Conservation (phyloP, 2,888 invertebrate genomes). For the Ennomos fuscantarius region DNA sequence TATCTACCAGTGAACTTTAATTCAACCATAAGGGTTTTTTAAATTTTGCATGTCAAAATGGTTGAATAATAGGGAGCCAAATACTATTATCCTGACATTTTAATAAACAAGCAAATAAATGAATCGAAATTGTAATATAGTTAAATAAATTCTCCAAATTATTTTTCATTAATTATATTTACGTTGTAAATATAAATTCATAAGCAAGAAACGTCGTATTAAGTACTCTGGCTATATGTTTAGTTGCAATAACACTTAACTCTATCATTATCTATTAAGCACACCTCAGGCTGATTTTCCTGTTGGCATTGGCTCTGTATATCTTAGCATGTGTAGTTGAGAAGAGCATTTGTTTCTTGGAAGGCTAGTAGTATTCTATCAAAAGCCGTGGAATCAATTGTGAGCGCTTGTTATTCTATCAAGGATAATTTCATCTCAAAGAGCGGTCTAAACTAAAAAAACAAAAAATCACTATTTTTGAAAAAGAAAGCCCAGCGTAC, state of each 20-base stretch:
- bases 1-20: too few species aligned
- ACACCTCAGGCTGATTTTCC: slow-evolving; percentile 42
- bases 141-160: too few species aligned
- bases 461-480: too few species aligned
- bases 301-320: slow-evolving; percentile 47
- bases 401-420: slow-evolving; percentile 21
- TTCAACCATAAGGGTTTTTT: too few species aligned
- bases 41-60: too few species aligned
- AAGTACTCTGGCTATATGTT: slow-evolving; percentile 1
- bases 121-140: too few species aligned
- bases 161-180: too few species aligned
- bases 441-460: neutral
- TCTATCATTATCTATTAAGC: slow-evolving; percentile 35
- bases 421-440: slow-evolving; percentile 13
- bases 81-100: too few species aligned
- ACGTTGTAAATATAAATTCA: too few species aligned
- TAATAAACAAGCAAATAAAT: too few species aligned
- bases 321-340: slow-evolving; percentile 35
- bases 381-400: slow-evolving; percentile 20
- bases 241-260: slow-evolving; percentile 29
- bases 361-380: slow-evolving; percentile 31
- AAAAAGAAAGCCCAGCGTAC: too few species aligned
- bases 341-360: slow-evolving; percentile 35
- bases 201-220: neutral
- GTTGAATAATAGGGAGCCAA: too few species aligned